phyloP scores from a whole-genome alignment of 2,113 vertebrate genomes.

The Ifrita kowaldi region DNA sequence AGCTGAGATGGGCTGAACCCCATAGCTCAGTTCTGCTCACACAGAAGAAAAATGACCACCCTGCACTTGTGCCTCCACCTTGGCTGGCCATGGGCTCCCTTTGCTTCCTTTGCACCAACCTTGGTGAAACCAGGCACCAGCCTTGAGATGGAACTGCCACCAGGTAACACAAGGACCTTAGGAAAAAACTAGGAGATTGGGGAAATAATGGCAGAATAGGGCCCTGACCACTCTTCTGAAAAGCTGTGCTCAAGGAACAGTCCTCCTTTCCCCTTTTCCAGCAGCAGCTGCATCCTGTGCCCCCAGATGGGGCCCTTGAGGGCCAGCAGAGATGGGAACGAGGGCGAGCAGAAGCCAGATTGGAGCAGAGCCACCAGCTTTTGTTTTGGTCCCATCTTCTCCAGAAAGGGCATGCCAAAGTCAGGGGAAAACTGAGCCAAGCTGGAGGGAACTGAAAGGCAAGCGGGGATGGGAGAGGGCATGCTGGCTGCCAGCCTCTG shows the following conservation, averaged over 20 bases:
- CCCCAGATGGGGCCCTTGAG: accelerated
- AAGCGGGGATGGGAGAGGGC: accelerated
- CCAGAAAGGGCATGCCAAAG: not conserved
- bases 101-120: not conserved
- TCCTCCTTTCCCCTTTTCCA: not conserved
- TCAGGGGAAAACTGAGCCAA: not conserved
- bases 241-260: not conserved
- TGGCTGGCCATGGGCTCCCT: not conserved
- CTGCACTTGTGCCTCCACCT: not conserved
- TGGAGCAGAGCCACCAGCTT: not conserved
- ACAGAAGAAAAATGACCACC: not conserved
- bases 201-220: not conserved
- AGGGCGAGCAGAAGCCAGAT: not conserved
- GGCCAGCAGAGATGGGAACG: accelerated
- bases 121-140: not conserved
- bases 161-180: not conserved
- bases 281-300: not conserved
- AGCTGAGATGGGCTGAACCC: not conserved
- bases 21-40: not conserved
- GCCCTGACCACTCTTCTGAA: not conserved
- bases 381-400: not conserved
- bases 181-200: not conserved
- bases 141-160: not conserved
- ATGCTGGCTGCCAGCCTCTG: not conserved
- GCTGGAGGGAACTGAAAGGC: not conserved